Conservation (phyloP, 2,888 invertebrate genomes). For the Bombylius discolor region DNA sequence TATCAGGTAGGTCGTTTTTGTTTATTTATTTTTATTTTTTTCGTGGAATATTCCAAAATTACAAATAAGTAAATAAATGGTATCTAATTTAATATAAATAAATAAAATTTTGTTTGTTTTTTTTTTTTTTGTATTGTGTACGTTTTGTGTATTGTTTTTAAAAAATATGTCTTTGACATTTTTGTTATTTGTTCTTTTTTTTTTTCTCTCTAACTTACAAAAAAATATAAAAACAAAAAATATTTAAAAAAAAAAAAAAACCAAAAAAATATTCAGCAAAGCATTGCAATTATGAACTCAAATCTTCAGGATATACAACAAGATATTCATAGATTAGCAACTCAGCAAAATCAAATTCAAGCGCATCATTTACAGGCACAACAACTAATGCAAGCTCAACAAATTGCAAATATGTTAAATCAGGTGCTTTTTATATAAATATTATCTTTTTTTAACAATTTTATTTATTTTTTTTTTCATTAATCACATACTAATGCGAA, state of each 20-base stretch:
- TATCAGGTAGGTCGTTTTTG: slow-evolving; percentile 46
- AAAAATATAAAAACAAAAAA: no score
- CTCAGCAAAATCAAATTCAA: slow-evolving; percentile 66
- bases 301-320: slow-evolving; percentile 89
- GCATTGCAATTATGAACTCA: slow-evolving; percentile 58
- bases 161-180: no score
- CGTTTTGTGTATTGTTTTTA: no score
- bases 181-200: no score
- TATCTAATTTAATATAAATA: no score
- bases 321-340: slow-evolving; percentile 80
- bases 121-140: not conserved
- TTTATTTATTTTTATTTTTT: no score
- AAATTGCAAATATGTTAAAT: slow-evolving; percentile 38
- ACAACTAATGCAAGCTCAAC: slow-evolving; percentile 43
- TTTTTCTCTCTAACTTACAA: not conserved
- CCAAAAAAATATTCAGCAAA: slow-evolving; percentile 33
- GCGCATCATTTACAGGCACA: slow-evolving; percentile 46
- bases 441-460: not conserved
- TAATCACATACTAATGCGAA: no score
- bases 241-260: not conserved
- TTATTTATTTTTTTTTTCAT: not conserved
- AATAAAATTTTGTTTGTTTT: not conserved
- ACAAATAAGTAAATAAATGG: no score
- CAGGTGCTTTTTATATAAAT: slow-evolving; percentile 22
- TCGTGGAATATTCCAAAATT: no score